A percentile compares a stretch with the other conserved stretches of the same genome.
These are phyloP conservation scores for Coregonus ussuriensis DNA, from an alignment of 2,797 vertebrate genomes.

Conservation along the genomic window DNA sequence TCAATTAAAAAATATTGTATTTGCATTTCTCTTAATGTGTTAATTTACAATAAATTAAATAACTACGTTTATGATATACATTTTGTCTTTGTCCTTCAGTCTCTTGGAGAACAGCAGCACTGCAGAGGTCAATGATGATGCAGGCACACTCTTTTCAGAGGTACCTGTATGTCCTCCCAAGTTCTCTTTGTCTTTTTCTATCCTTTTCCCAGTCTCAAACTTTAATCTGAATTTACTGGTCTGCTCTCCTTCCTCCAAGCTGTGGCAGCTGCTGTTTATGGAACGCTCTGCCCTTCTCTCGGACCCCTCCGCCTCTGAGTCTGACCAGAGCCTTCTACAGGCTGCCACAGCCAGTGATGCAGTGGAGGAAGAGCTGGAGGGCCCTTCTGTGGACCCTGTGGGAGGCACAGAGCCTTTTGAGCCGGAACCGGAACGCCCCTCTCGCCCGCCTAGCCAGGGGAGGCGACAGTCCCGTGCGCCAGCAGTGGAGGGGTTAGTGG, in stretches of 20 bases:
- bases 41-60: neutral
- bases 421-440: slow-evolving; percentile 61
- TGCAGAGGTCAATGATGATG: slow-evolving; percentile 68
- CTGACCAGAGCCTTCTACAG: slow-evolving; percentile 16
- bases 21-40: neutral
- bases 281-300: slow-evolving; percentile 78
- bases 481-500: slow-evolving; percentile 83
- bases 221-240: slow-evolving; percentile 27
- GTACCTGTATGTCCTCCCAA: slow-evolving; percentile 61
- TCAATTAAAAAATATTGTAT: neutral
- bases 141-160: slow-evolving; percentile 82
- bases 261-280: slow-evolving; percentile 83
- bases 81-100: slow-evolving; percentile 64
- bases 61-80: neutral
- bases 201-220: slow-evolving; percentile 11
- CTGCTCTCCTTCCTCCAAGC: slow-evolving; percentile 68
- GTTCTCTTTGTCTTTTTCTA: neutral
- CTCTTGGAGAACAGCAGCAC: slow-evolving; percentile 76
- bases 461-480: slow-evolving; percentile 75
- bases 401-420: slow-evolving; percentile 68
- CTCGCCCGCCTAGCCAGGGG: slow-evolving; percentile 67
- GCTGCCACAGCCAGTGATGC: slow-evolving; percentile 66
- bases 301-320: slow-evolving; percentile 55
- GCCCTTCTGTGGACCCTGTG: neutral
- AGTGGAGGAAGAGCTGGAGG: slow-evolving; percentile 46